Evolutionary conservation across 2,113 vertebrate genomes (phyloP).

Genomic region (Tonatia bakeri): DNA sequence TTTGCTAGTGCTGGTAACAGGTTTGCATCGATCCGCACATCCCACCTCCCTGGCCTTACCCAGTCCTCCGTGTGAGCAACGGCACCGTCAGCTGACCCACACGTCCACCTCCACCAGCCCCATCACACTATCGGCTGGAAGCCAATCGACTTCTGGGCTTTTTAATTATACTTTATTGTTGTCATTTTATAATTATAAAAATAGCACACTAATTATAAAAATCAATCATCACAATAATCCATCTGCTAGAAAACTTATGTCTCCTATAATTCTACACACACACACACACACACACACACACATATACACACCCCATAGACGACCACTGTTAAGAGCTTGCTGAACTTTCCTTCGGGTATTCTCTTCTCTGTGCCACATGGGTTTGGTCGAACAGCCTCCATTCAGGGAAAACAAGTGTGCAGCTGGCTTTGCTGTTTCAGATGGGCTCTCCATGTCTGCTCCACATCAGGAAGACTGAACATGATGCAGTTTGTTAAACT

Average conservation of each 20-base stretch:
- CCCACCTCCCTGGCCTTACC: not conserved
- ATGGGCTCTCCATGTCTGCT: not conserved
- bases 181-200: not conserved
- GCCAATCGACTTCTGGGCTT: not conserved
- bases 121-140: not conserved
- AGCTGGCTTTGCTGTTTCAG: not conserved
- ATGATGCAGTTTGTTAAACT: not conserved
- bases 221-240: not conserved
- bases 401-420: not conserved
- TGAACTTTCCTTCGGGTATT: not conserved
- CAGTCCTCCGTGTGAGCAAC: not conserved
- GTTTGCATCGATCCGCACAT: not conserved
- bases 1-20: not conserved
- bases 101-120: rapidly evolving
- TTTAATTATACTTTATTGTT: not conserved
- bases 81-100: not conserved
- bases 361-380: not conserved
- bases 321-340: not conserved
- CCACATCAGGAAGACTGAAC: not conserved
- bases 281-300: not conserved
- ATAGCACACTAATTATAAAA: not conserved
- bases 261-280: not conserved
- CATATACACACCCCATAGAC: no score
- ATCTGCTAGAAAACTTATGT: not conserved
- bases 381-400: not conserved